Evolutionary conservation across 2,888 invertebrate species (phyloP).

Genomic region (Carterocephalus palaemon): DNA sequence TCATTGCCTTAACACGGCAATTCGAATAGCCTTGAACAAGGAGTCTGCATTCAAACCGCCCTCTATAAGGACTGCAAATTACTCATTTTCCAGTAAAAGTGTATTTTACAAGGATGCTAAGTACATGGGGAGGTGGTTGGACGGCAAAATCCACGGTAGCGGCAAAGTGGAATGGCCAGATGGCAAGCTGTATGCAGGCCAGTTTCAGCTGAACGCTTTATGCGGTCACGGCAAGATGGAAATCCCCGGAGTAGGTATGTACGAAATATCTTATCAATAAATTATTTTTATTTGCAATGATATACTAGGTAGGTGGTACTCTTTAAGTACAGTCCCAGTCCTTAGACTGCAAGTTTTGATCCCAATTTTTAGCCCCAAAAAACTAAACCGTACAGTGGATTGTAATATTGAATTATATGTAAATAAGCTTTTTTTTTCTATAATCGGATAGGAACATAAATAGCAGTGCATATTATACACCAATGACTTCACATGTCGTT

Average conservation of each 20-base stretch:
- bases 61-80: slow-evolving; percentile 83
- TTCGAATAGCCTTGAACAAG: slow-evolving; percentile 83
- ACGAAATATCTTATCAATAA: too few species aligned
- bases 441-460: too few species aligned
- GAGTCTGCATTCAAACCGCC: slow-evolving; percentile 82
- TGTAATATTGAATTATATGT: too few species aligned
- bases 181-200: slow-evolving; percentile 88
- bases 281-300: too few species aligned
- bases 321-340: too few species aligned
- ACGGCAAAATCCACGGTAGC: slow-evolving; percentile 89
- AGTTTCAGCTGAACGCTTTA: slow-evolving; percentile 85
- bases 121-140: slow-evolving; percentile 89
- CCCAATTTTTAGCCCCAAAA: too few species aligned
- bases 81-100: slow-evolving; percentile 84
- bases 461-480: too few species aligned
- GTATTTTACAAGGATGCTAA: slow-evolving; percentile 86
- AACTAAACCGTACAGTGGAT: too few species aligned
- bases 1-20: slow-evolving; percentile 85
- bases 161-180: slow-evolving; percentile 91
- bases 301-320: too few species aligned
- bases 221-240: slow-evolving; percentile 86
- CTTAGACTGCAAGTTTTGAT: too few species aligned
- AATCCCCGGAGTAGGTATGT: slow-evolving; percentile 79
- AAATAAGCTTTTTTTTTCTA: too few species aligned
- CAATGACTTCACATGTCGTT: too few species aligned